Percentiles rank a stretch among this genome's conserved stretches.
Conservation (phyloP, 2,888 invertebrate genomes). For the Psylliodes chrysocephalus region DNA sequence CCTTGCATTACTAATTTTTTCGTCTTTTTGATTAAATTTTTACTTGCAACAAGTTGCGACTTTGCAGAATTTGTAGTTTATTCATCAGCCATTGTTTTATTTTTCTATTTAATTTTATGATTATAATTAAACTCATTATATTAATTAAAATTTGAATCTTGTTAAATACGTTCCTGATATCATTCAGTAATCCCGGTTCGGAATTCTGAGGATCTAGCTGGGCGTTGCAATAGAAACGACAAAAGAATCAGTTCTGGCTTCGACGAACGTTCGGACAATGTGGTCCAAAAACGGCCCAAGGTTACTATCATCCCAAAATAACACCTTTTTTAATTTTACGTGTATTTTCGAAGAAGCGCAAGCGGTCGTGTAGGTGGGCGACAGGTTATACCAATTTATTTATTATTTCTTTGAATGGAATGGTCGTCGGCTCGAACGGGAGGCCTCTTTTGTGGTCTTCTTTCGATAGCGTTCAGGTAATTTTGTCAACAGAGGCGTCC, state of each 20-base stretch:
- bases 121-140: no score
- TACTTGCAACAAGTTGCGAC: no score
- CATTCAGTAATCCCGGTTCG: background rate
- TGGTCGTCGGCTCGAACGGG: constrained; percentile 10
- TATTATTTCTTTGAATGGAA: constrained; percentile 42
- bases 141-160: no score
- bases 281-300: background rate
- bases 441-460: constrained; percentile 31
- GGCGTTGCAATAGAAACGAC: constrained; percentile 8
- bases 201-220: constrained; percentile 3
- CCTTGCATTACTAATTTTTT: no score
- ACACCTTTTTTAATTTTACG: constrained; percentile 24
- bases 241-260: constrained; percentile 10
- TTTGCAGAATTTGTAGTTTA: no score
- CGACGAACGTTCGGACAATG: constrained; percentile 1
- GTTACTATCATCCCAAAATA: constrained; percentile 20
- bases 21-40: no score
- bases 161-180: background rate
- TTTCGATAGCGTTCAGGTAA: background rate
- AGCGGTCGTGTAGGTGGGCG: constrained; percentile 10
- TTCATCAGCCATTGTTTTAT: no score
- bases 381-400: constrained; percentile 45
- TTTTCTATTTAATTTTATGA: no score
- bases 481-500: constrained; percentile 2
- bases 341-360: constrained; percentile 9